Base-by-base conservation (phyloP, 2,888 invertebrate genomes). In the Caenorhabditis plicata region DNA sequence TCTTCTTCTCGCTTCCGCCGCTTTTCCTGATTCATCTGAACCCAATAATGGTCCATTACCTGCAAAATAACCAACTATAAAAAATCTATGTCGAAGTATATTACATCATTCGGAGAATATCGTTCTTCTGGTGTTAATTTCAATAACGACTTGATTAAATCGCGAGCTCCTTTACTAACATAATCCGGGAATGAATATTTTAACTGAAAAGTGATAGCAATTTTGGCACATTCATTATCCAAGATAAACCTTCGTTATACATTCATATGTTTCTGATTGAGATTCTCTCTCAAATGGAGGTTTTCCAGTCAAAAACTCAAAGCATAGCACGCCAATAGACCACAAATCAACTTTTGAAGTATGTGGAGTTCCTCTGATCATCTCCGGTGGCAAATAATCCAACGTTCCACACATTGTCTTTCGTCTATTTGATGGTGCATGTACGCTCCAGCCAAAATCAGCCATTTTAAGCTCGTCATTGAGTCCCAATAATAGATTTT, bases 281-380 rank as follows among this genome's bases (percentile, higher is more conserved):
- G 61, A 60, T 15, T 87, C 87, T 1, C 87, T 85, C 80, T 95
- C 90, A 84, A 98, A 98, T 0, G 98, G 96, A 5, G 98, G 94
- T 67, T 88, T 85, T 0, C 98, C 98, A 1, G 90, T 90, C 25
- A 99, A 84, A 74, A 94, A 87, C 83, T 98, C 98, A 77, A 90
- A 98, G 80, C 92, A 91, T 0, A 98, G 84, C 0, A 98, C 91
- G 9, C 98, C 98, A 19, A 96, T 85, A 80, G 92, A 90, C 96
- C 96, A 98, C 25, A 93, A 85, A 82, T 96, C 96, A 2, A 93
- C 91, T 1, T 49, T 45, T 9, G 53, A 89, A 72, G 89, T 90
- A 79, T 96, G 93, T 0, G 88, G 86, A 73, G 88, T 87, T 0
- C 90, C 90, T 74, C 87, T 86, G 4, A 94, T 87, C 95, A 98